These are phyloP conservation scores for Salminus brasiliensis DNA, from an alignment of 2,113 vertebrate species.

Conservation along the genomic window DNA sequence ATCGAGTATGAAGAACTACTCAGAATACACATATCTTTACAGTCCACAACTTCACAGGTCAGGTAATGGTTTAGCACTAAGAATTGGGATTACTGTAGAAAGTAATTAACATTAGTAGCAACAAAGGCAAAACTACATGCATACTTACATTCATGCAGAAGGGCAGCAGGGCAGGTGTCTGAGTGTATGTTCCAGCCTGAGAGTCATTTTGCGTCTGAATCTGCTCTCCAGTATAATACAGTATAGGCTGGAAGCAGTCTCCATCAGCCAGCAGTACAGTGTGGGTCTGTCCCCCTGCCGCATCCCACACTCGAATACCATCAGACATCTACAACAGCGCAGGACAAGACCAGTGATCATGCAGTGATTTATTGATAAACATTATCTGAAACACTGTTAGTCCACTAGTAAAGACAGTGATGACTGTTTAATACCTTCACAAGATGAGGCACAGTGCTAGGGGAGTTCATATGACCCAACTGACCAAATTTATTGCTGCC, in stretches of 20 bases:
- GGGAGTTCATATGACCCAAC: conserved; percentile 85
- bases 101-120: too few species aligned
- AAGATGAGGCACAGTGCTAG: conserved; percentile 87
- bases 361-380: too few species aligned
- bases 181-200: conserved; percentile 67
- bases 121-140: too few species aligned
- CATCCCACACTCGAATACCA: conserved; percentile 83
- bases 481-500: conserved; percentile 91
- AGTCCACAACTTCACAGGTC: background rate
- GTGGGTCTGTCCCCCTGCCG: conserved; percentile 88
- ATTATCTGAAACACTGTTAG: background rate
- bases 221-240: conserved; percentile 88
- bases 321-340: conserved; percentile 76
- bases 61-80: background rate
- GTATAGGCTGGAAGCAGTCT: conserved; percentile 86
- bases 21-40: background rate
- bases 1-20: background rate
- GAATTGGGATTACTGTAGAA: background rate
- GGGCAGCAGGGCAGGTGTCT: conserved; percentile 77
- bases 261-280: conserved; percentile 88
- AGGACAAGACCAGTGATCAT: background rate
- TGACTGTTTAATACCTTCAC: conserved; percentile 77
- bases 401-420: background rate
- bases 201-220: conserved; percentile 59
- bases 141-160: conserved; percentile 85